Evolutionary conservation across 2,888 invertebrate species (phyloP).

Genomic region (Leucania comma): DNA sequence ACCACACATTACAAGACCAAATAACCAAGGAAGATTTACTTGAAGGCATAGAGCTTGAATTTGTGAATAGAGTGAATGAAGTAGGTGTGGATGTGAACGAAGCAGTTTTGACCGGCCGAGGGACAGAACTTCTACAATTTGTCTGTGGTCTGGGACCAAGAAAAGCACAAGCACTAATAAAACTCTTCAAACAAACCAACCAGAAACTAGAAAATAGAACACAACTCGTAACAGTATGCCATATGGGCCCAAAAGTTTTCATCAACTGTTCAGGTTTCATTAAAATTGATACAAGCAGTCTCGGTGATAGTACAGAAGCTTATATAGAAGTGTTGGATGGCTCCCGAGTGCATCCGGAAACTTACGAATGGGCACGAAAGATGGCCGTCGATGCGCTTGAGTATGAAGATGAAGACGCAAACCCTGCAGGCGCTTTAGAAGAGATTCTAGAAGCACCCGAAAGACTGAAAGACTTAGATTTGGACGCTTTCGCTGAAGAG

Average conservation of each 20-base stretch:
- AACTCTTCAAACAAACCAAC: conserved; percentile 97
- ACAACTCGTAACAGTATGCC: conserved; percentile 98
- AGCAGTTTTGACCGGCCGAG: conserved; percentile 97
- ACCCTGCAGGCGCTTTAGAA: conserved; percentile 99
- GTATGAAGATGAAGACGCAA: conserved; percentile 98
- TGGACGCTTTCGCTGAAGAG: conserved; percentile 99
- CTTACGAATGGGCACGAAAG: conserved; percentile 99
- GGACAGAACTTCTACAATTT: conserved; percentile 97
- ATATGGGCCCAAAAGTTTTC: conserved; percentile 99
- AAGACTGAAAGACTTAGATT: conserved; percentile 97
- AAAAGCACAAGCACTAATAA: conserved; percentile 96
- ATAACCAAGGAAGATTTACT: conserved; percentile 96
- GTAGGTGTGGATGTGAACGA: conserved; percentile 99
- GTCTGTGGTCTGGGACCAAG: conserved; percentile 99
- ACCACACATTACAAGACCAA: conserved; percentile 96
- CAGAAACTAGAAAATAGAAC: conserved; percentile 98
- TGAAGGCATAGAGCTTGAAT: conserved; percentile 96
- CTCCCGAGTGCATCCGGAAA: conserved; percentile 99
- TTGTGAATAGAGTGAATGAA: conserved; percentile 98
- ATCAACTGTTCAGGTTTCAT: conserved; percentile 99
- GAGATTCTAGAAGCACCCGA: conserved; percentile 99
- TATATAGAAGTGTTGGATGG: conserved; percentile 99
- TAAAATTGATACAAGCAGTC: conserved; percentile 98
- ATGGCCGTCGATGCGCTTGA: conserved; percentile 99
- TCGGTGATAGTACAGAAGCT: conserved; percentile 98